Base-by-base conservation (phyloP, 1,140 invertebrate genomes). In the Liolophura sinensis region DNA sequence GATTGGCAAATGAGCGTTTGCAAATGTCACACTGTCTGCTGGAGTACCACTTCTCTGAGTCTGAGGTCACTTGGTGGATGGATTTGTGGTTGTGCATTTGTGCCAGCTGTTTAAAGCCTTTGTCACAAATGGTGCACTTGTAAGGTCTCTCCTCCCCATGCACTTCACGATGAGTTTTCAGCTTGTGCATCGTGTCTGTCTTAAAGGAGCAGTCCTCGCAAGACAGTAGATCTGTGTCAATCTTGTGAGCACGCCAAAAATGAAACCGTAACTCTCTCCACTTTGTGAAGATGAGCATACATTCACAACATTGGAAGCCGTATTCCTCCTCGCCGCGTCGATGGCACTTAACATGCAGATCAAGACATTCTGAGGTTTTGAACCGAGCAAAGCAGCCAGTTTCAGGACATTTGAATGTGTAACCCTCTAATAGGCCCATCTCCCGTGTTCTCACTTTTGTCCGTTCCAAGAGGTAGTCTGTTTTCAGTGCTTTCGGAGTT, bases 91-190 rank as follows among this genome's bases (percentile, higher is more conserved):
- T 89, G 60, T 65, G 86, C 58, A 92, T 82, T 73, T 93, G 92
- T 78, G 91, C 92, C 14, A 86, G 85, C 78, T 90, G 92, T 79
- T 92, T 92, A 79, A 93, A 93, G 3, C 87, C 86, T 61, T 92
- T 92, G n/a, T 87, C 86, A 78, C 92, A 93, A 9, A 86, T 80
- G 67, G 89, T 81, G 77, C 90, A 91, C 15, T 86, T 78, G 71
- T 87, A 90, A 7, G 87, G 86, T 15, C 88, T 88, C 49, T 88
- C 87, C 56, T 88, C 86, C 22, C 87, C 86, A 81, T 93, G 92
- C 22, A 89, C 88, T 70, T 85, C 84, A 84, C 89, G 87, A 69
- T 91, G 90, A 20, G 87, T 87, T 56, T 86, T 79, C 24, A 89
- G 55, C 74, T 88, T 89, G 76, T 92, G 91, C 27, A 90, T 85